These are phyloP conservation scores for Drosophila paranaensis DNA, from an alignment of 2,888 invertebrate genomes.

Conservation along the genomic window DNA sequence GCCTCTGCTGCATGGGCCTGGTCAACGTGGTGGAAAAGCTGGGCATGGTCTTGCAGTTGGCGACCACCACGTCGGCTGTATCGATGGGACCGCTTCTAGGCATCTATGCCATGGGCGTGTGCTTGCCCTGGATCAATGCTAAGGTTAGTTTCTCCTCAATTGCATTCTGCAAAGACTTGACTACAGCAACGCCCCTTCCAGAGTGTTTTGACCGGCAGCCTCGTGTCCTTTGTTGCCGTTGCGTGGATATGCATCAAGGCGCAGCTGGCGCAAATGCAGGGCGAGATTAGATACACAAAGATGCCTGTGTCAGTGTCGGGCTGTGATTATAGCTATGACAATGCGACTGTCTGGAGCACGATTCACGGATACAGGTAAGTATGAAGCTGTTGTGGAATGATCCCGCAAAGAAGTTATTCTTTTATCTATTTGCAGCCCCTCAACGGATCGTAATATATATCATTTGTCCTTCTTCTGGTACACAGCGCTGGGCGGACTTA, in stretches of 20 bases:
- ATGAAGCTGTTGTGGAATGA: not conserved
- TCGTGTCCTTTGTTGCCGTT: slow-evolving; percentile 87
- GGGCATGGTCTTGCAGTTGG: slow-evolving; percentile 88
- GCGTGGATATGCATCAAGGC: slow-evolving; percentile 90
- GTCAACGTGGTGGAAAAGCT: slow-evolving; percentile 90
- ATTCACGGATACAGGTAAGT: slow-evolving; percentile 74
- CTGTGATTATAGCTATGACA: slow-evolving; percentile 83
- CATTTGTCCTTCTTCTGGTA: slow-evolving; percentile 91
- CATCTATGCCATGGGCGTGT: slow-evolving; percentile 89
- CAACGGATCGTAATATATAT: slow-evolving; percentile 82
- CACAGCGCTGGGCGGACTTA: slow-evolving; percentile 87
- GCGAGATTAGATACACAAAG: slow-evolving; percentile 86
- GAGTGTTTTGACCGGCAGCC: slow-evolving; percentile 90
- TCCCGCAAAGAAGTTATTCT: fast-evolving
- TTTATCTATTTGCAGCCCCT: slow-evolving; percentile 53
- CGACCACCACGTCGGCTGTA: slow-evolving; percentile 88
- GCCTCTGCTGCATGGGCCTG: slow-evolving; percentile 88
- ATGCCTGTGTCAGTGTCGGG: slow-evolving; percentile 86
- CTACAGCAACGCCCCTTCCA: slow-evolving; percentile 69
- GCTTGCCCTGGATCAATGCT: slow-evolving; percentile 88
- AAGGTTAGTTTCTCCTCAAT: slow-evolving; percentile 84
- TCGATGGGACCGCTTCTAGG: slow-evolving; percentile 89
- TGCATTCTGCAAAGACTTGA: too few relatives aligned
- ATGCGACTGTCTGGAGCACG: slow-evolving; percentile 67
- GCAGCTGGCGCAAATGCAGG: slow-evolving; percentile 88